Conservation (phyloP, 2,797 vertebrate species). For the Danio aesculapii region DNA sequence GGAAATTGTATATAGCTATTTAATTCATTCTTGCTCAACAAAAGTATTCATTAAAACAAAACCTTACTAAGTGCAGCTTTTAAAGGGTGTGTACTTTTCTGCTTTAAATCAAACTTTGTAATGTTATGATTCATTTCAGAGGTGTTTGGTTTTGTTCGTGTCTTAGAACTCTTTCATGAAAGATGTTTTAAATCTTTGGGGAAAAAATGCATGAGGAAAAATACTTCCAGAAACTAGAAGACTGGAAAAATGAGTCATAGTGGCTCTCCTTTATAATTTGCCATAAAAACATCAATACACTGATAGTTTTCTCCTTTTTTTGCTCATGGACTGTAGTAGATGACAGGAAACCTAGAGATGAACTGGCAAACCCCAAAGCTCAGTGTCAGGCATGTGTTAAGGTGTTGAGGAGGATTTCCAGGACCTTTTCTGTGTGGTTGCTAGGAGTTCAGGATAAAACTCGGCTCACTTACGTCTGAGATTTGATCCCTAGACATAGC, state of each 20-base stretch:
- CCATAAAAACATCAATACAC: not conserved
- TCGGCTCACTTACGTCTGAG: not conserved
- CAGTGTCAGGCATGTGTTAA: not conserved
- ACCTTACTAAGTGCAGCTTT: not conserved
- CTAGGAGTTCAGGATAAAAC: not conserved
- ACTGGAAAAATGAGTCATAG: not conserved
- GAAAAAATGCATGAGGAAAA: not conserved
- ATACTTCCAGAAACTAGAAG: not conserved
- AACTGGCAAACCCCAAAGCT: not conserved
- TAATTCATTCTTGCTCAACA: not conserved
- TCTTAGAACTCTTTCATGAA: not conserved
- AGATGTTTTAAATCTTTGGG: not conserved
- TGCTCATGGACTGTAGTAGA: not conserved
- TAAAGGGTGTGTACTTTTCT: not conserved
- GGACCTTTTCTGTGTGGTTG: not conserved
- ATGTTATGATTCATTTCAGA: not conserved
- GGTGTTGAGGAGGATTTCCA: constrained; percentile 25
- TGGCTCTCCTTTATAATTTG: not conserved
- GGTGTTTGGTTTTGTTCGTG: not conserved
- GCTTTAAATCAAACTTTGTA: not conserved
- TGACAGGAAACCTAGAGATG: not conserved
- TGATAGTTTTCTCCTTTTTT: not conserved
- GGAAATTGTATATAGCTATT: no score
- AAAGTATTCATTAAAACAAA: not conserved
- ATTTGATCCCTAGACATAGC: not conserved